These are phyloP conservation scores for Cyphomyrmex costatus DNA, from an alignment of 1,140 invertebrate species.

Conservation along the genomic window DNA sequence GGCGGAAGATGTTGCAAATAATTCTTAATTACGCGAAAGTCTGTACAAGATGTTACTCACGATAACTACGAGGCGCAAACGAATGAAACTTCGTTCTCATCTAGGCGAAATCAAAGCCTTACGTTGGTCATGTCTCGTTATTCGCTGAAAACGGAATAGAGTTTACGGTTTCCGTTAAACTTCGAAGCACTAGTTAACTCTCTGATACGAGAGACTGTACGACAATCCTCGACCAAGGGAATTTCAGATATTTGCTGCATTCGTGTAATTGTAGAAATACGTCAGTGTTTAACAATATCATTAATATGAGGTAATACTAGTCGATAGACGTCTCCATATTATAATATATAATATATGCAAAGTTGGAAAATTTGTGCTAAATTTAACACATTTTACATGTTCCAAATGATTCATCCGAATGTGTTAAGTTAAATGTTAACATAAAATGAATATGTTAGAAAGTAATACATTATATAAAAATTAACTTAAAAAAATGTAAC, in stretches of 20 bases:
- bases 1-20: conserved; percentile 11
- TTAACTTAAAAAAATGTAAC: too few relatives aligned
- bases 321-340: too few relatives aligned
- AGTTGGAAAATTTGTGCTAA: too few relatives aligned
- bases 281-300: neutral
- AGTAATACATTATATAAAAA: too few relatives aligned
- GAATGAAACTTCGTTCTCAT: conserved; percentile 16
- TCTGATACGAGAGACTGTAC: neutral
- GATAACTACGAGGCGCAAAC: conserved; percentile 15
- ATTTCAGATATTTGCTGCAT: neutral
- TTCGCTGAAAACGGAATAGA: neutral
- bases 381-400: too few relatives aligned
- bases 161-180: conserved; percentile 45
- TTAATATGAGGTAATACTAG: neutral
- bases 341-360: too few relatives aligned
- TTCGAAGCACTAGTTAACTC: conserved; percentile 41
- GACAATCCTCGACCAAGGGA: neutral
- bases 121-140: conserved; percentile 20
- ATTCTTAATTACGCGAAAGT: conserved; percentile 20
- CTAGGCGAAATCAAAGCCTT: conserved; percentile 27
- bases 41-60: conserved; percentile 15
- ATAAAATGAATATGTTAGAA: too few relatives aligned
- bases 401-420: too few relatives aligned
- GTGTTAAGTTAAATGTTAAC: too few relatives aligned
- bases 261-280: neutral